Percentiles rank a stretch among this genome's conserved stretches.
Conservation (phyloP, 2,888 invertebrate species). For the Platycheirus albimanus region DNA sequence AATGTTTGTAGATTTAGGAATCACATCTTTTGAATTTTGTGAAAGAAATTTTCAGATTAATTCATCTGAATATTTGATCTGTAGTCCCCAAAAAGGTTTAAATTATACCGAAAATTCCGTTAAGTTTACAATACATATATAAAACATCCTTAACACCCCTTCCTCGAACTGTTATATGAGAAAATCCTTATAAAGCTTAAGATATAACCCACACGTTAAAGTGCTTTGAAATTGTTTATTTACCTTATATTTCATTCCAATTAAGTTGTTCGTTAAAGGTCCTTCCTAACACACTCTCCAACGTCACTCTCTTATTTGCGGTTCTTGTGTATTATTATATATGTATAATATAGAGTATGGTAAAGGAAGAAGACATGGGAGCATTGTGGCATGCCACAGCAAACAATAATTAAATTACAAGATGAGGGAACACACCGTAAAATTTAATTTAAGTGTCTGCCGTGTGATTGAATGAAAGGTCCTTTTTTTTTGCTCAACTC, state of each 20-base stretch:
- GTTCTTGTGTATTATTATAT: background rate
- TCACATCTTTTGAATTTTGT: too few species aligned
- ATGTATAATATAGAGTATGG: too few species aligned
- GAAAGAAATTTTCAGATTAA: too few species aligned
- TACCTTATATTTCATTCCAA: background rate
- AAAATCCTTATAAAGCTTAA: too few species aligned
- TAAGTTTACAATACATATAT: too few species aligned
- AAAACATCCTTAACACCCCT: too few species aligned
- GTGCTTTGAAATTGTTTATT: background rate
- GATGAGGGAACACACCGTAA: constrained; percentile 14
- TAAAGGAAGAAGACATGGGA: background rate
- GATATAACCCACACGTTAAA: background rate
- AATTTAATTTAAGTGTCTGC: constrained; percentile 29
- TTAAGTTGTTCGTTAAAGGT: background rate
- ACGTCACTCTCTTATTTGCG: background rate
- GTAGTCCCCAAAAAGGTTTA: too few species aligned
- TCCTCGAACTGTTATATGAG: too few species aligned
- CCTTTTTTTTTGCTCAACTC: background rate
- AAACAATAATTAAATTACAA: constrained; percentile 45
- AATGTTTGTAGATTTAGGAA: too few species aligned
- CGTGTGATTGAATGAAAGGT: background rate
- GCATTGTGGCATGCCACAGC: background rate
- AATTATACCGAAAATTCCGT: too few species aligned
- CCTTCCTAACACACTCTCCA: background rate
- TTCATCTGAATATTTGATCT: too few species aligned